phyloP scores from a whole-genome alignment of 2,888 invertebrate genomes.

The Agrochola lota region DNA sequence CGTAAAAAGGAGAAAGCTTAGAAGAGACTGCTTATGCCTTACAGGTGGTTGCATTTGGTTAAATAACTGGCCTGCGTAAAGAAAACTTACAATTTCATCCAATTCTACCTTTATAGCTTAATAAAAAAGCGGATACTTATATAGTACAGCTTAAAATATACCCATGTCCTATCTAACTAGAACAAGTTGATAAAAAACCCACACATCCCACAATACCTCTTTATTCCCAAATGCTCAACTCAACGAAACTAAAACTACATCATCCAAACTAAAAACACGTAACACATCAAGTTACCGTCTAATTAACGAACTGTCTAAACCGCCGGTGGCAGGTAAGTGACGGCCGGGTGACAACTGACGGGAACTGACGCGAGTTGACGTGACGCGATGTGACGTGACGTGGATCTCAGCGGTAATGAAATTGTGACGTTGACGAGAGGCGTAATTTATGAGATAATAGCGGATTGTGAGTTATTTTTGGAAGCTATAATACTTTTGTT shows the following conservation, averaged over 20 bases:
- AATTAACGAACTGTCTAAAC: constrained; percentile 87
- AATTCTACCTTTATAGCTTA: too few species aligned
- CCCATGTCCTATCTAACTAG: not conserved
- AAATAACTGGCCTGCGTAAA: too few species aligned
- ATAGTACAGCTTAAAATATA: too few species aligned
- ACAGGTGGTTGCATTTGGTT: too few species aligned
- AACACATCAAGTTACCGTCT: constrained; percentile 81
- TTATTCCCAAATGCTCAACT: constrained; percentile 31
- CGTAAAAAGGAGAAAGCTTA: too few species aligned
- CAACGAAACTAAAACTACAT: constrained; percentile 52
- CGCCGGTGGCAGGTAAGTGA: constrained; percentile 83
- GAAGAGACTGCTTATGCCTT: too few species aligned
- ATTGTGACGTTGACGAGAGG: constrained; percentile 82
- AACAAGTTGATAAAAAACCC: not conserved
- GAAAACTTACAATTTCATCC: too few species aligned
- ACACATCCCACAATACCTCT: not conserved
- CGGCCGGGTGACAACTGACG: constrained; percentile 73
- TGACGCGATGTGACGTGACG: constrained; percentile 75
- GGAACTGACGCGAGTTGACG: constrained; percentile 71
- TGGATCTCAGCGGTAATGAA: constrained; percentile 85
- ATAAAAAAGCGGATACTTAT: too few species aligned
- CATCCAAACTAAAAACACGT: constrained; percentile 63
- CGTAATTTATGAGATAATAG: constrained; percentile 53
- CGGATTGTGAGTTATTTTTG: constrained; percentile 33
- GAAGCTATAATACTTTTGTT: not conserved